Conservation (phyloP, 2,888 invertebrate species). For the Trisateles emortualis region DNA sequence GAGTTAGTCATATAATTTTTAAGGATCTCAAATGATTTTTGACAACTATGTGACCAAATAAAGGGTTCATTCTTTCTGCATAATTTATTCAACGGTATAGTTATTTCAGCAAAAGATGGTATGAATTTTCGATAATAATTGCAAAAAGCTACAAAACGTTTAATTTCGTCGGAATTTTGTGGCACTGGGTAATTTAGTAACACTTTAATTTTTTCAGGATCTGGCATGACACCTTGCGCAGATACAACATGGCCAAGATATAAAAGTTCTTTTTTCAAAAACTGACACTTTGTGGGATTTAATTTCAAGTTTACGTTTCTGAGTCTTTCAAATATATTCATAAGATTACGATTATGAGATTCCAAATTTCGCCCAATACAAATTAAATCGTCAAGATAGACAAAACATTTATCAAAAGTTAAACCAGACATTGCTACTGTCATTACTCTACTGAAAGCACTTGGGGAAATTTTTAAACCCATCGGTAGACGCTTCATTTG, state of each 20-base stretch:
- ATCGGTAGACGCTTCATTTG: slow-evolving; percentile 19
- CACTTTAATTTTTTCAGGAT: slow-evolving; percentile 10
- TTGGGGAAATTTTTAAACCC: slow-evolving; percentile 21
- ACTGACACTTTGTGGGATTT: slow-evolving; percentile 16
- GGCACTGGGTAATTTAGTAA: slow-evolving; percentile 9
- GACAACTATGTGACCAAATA: slow-evolving; percentile 1
- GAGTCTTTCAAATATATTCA: slow-evolving; percentile 9
- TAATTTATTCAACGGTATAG: slow-evolving; percentile 4
- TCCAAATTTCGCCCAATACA: slow-evolving; percentile 2
- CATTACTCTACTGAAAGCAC: slow-evolving; percentile 6
- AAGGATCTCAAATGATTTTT: slow-evolving; percentile 1
- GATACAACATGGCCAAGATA: slow-evolving; percentile 8
- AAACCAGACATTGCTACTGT: slow-evolving; percentile 12
- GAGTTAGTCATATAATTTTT: background rate
- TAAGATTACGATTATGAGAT: slow-evolving; percentile 8
- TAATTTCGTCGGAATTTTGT: slow-evolving; percentile 3
- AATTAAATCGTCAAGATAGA: slow-evolving; percentile 6
- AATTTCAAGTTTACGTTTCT: slow-evolving; percentile 12
- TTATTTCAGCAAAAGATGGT: slow-evolving; percentile 5
- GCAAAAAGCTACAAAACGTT: slow-evolving; percentile 8
- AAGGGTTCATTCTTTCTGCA: slow-evolving; percentile 1
- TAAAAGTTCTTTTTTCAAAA: slow-evolving; percentile 10
- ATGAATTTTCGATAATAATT: slow-evolving; percentile 14
- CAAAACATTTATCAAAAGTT: slow-evolving; percentile 6
- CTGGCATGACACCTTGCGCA: background rate